Evolutionary conservation across 1,140 invertebrate species (phyloP).

Genomic region (Temnothorax longispinosus): DNA sequence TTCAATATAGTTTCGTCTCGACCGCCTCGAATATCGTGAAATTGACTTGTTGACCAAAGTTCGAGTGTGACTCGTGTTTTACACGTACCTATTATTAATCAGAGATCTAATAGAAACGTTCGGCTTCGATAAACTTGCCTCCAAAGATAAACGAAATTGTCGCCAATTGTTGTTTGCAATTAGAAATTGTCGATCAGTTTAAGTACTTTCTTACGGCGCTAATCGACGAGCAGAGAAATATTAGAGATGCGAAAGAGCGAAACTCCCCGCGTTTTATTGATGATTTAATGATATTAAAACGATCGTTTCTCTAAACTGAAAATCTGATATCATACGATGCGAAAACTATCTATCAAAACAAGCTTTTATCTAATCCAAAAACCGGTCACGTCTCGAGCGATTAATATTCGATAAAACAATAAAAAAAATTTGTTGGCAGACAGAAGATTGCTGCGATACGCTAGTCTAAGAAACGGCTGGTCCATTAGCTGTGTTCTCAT

Average conservation of each 20-base stretch:
- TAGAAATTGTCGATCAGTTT: not conserved
- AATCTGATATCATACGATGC: not conserved
- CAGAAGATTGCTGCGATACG: not conserved
- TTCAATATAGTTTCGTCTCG: not conserved
- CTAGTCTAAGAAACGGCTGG: not conserved
- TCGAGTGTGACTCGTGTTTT: not conserved
- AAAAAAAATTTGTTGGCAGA: not conserved
- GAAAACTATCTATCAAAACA: not conserved
- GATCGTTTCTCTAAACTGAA: not conserved
- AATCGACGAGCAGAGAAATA: not conserved
- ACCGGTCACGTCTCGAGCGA: not conserved
- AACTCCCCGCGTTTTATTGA: not conserved
- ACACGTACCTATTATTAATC: not conserved
- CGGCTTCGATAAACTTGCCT: not conserved
- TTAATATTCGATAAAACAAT: constrained; percentile 14
- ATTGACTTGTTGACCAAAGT: not conserved
- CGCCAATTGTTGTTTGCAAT: not conserved
- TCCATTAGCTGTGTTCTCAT: too few relatives aligned
- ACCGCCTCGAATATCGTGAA: not conserved
- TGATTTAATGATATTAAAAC: not conserved
- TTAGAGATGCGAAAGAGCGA: not conserved
- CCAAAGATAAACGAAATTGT: not conserved
- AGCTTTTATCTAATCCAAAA: constrained; percentile 21
- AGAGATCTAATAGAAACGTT: not conserved
- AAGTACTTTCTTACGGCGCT: not conserved